phyloP scores from a whole-genome alignment of 35 echinoderm and acorn worm species.

The Apostichopus californicus region DNA sequence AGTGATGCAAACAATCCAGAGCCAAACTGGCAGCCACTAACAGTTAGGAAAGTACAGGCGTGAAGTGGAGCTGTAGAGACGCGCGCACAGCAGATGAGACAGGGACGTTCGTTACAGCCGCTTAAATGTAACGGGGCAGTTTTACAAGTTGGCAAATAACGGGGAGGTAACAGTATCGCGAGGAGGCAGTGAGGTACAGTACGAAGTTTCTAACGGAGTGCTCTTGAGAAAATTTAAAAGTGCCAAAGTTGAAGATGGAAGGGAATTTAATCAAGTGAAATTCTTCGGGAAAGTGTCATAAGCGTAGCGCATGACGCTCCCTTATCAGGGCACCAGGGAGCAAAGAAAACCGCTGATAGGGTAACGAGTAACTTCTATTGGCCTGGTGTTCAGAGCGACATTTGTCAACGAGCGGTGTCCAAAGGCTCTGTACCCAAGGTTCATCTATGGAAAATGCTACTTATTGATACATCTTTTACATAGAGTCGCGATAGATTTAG shows the following conservation, averaged over 20 bases:
- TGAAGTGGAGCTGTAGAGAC: too few relatives aligned
- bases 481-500: conserved; percentile 46
- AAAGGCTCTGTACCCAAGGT: conserved; percentile 47
- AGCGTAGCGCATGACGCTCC: conserved; percentile 64
- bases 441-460: conserved; percentile 49
- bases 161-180: too few relatives aligned
- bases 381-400: conserved; percentile 56
- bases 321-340: conserved; percentile 57
- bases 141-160: neutral
- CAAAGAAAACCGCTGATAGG: conserved; percentile 55
- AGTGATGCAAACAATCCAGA: too few relatives aligned
- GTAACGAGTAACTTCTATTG: conserved; percentile 48
- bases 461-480: conserved; percentile 55
- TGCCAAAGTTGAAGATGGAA: neutral
- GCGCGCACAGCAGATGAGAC: too few relatives aligned
- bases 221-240: too few relatives aligned
- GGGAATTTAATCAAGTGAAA: neutral
- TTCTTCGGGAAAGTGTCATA: conserved; percentile 27
- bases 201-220: too few relatives aligned
- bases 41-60: too few relatives aligned
- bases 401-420: conserved; percentile 49
- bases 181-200: too few relatives aligned
- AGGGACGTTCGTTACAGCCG: too few relatives aligned
- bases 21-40: too few relatives aligned
- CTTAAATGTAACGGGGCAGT: neutral